phyloP scores from a whole-genome alignment of 2,888 invertebrate genomes.

The Agapetus fuscipes region DNA sequence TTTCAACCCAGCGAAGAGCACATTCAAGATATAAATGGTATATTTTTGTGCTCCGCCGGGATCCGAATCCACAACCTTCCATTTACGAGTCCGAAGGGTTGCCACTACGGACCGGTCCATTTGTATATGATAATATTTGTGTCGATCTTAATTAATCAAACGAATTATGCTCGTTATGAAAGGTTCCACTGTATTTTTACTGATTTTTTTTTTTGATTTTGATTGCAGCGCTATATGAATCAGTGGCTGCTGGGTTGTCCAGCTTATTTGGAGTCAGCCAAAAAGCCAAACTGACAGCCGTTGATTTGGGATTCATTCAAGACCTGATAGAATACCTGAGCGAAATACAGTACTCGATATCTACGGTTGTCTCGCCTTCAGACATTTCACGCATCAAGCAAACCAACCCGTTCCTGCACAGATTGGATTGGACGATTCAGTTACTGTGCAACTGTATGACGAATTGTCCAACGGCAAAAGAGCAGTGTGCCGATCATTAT shows the following conservation, averaged over 20 bases:
- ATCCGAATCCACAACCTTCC: too few relatives aligned
- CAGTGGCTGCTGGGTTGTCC: conserved; percentile 11
- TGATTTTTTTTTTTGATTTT: too few relatives aligned
- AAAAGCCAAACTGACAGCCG: conserved; percentile 13
- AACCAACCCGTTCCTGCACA: conserved; percentile 41
- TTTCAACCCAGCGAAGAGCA: too few relatives aligned
- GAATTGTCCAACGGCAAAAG: conserved; percentile 45
- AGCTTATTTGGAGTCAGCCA: conserved; percentile 13
- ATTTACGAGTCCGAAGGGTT: too few relatives aligned
- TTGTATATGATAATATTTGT: too few relatives aligned
- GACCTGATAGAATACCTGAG: conserved; percentile 11
- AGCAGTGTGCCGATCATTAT: conserved; percentile 42
- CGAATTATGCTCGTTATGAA: too few relatives aligned
- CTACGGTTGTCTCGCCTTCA: conserved; percentile 6
- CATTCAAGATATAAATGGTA: too few relatives aligned
- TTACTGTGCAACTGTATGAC: conserved; percentile 51
- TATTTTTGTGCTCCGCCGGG: too few relatives aligned
- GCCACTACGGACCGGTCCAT: too few relatives aligned
- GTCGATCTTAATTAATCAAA: too few relatives aligned
- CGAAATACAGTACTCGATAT: conserved; percentile 13
- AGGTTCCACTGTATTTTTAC: too few relatives aligned
- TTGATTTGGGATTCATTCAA: conserved; percentile 11
- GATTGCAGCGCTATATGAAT: conserved; percentile 2
- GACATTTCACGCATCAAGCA: conserved; percentile 8
- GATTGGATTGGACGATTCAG: conserved; percentile 46